phyloP scores from a whole-genome alignment of 1,140 invertebrate species.

The Orussus abietinus region DNA sequence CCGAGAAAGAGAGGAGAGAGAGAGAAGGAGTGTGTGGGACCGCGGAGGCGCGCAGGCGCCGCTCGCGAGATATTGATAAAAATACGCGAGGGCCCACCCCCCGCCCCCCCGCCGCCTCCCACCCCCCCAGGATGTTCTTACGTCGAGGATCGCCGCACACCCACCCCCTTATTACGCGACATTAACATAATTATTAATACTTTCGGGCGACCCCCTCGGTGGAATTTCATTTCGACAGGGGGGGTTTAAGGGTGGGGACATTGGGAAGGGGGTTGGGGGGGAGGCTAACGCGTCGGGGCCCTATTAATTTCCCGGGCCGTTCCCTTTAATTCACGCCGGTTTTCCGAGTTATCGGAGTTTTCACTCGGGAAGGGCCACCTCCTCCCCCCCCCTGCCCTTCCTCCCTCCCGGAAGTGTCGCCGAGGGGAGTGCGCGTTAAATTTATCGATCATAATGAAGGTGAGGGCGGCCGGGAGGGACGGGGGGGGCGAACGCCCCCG shows the following conservation, averaged over 20 bases:
- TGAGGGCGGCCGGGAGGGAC: slow-evolving; percentile 13
- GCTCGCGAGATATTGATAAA: slow-evolving; percentile 52
- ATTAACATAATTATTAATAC: slow-evolving; percentile 51
- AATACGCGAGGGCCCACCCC: slow-evolving; percentile 50
- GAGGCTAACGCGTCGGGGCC: slow-evolving; percentile 12
- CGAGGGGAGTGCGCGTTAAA: slow-evolving; percentile 24
- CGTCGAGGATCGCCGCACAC: slow-evolving; percentile 23
- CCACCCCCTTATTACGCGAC: slow-evolving; percentile 35
- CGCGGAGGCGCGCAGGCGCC: slow-evolving; percentile 40
- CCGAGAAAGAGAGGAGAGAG: slow-evolving; percentile 18
- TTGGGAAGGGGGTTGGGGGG: too few species aligned
- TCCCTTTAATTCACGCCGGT: slow-evolving; percentile 3
- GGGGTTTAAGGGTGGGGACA: too few species aligned
- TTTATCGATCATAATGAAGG: slow-evolving; percentile 42
- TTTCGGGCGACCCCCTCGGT: slow-evolving; percentile 26
- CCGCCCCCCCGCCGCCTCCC: slow-evolving; percentile 29
- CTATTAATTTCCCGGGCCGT: slow-evolving; percentile 1
- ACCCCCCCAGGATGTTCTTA: too few species aligned
- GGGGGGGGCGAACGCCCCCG: slow-evolving; percentile 28
- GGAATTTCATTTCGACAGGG: slow-evolving; percentile 30
- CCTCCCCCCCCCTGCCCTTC: slow-evolving; percentile 19
- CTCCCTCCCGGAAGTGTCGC: slow-evolving; percentile 14
- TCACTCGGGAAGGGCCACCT: slow-evolving; percentile 17
- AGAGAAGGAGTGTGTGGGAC: neutral
- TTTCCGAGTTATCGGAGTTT: neutral